Conservation (phyloP, 2,113 vertebrate species). For the Brachyistius frenatus region DNA sequence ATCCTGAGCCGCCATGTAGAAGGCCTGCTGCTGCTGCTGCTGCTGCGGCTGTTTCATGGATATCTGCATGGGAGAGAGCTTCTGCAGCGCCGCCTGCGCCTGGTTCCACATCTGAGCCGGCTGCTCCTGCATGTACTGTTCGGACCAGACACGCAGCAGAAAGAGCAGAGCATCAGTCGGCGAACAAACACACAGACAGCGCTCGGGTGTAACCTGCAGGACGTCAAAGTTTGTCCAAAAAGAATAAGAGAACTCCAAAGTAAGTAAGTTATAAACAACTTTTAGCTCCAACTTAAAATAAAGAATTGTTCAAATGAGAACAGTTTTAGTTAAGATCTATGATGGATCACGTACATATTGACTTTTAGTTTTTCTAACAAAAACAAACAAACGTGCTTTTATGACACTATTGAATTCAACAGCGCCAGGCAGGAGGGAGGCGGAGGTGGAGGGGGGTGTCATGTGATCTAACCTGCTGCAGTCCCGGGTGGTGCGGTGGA, state of each 20-base stretch:
- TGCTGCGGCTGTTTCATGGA: slow-evolving; percentile 88
- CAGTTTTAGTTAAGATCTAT: too few species aligned
- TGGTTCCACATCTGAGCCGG: slow-evolving; percentile 94
- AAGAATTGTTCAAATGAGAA: too few species aligned
- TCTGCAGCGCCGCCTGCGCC: slow-evolving; percentile 91
- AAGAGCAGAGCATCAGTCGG: background rate
- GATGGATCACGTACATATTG: too few species aligned
- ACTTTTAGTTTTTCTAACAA: too few species aligned
- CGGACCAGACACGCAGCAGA: slow-evolving; percentile 8
- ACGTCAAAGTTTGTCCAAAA: too few species aligned
- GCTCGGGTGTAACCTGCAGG: too few species aligned
- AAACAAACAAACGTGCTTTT: too few species aligned
- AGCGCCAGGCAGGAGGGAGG: too few species aligned
- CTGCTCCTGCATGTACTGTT: slow-evolving; percentile 91
- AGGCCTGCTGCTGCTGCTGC: slow-evolving; percentile 67
- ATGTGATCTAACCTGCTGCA: slow-evolving; percentile 90
- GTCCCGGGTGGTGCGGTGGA: slow-evolving; percentile 91
- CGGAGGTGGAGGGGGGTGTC: background rate
- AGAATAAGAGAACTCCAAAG: too few species aligned
- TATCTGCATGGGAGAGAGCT: slow-evolving; percentile 87
- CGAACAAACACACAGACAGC: too few species aligned
- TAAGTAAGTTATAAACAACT: background rate
- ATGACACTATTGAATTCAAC: too few species aligned
- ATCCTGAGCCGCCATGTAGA: slow-evolving; percentile 85
- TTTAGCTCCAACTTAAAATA: too few species aligned